phyloP scores from a whole-genome alignment of 2,797 vertebrate species.

The Sebastes oblongus region DNA sequence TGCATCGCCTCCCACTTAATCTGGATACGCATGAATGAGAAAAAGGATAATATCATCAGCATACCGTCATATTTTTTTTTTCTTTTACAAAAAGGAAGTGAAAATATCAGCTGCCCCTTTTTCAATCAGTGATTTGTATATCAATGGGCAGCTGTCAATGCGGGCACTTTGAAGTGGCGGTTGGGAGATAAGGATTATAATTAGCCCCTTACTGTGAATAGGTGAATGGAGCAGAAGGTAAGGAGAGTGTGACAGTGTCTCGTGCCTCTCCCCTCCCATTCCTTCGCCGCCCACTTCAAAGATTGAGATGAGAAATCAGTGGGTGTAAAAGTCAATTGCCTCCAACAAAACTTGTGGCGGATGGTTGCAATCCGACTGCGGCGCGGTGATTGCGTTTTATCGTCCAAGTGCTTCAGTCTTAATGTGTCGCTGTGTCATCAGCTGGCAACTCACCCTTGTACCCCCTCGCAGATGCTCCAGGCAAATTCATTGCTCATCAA shows the following conservation, averaged over 20 bases:
- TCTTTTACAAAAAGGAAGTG: slow-evolving; percentile 38
- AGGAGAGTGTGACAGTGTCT: slow-evolving; percentile 46
- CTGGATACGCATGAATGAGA: slow-evolving; percentile 67
- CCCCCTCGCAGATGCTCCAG: slow-evolving; percentile 52
- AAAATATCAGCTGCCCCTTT: slow-evolving; percentile 49
- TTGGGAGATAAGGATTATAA: slow-evolving; percentile 65
- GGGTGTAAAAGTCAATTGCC: slow-evolving; percentile 73
- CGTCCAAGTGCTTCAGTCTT: slow-evolving; percentile 53
- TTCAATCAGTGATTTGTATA: slow-evolving; percentile 70
- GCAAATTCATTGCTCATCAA: slow-evolving; percentile 74
- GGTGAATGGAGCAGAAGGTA: slow-evolving; percentile 57
- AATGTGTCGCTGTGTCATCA: slow-evolving; percentile 58
- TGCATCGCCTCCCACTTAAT: slow-evolving; percentile 66
- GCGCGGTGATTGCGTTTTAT: slow-evolving; percentile 71
- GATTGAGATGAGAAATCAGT: slow-evolving; percentile 64
- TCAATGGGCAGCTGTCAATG: slow-evolving; percentile 67
- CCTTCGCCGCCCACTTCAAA: slow-evolving; percentile 42
- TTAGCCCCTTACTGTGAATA: slow-evolving; percentile 56
- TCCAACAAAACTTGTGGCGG: slow-evolving; percentile 58
- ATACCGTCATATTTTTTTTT: slow-evolving; percentile 42
- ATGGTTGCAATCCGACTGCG: slow-evolving; percentile 61
- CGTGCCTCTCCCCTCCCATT: slow-evolving; percentile 10
- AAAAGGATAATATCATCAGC: slow-evolving; percentile 71
- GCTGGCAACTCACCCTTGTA: slow-evolving; percentile 61
- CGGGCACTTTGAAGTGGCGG: slow-evolving; percentile 54